Conservation (phyloP, 2,888 invertebrate species). For the Hydropsyche betteni region DNA sequence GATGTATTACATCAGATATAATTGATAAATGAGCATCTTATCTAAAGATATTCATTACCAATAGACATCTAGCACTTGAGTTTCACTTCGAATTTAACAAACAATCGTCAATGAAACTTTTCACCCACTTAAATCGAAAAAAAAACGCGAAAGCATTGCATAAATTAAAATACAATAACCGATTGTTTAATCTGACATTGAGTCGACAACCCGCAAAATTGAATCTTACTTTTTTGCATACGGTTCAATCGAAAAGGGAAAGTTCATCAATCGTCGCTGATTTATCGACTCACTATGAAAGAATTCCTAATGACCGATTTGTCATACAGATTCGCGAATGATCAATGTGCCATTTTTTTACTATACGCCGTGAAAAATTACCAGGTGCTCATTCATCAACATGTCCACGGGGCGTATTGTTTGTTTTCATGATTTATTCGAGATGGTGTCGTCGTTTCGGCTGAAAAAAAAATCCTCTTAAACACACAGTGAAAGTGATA, state of each 20-base stretch:
- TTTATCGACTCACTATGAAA: background rate
- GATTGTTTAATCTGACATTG: constrained; percentile 11
- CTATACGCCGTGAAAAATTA: background rate
- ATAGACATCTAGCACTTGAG: background rate
- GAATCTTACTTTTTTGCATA: background rate
- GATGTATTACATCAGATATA: constrained; percentile 49
- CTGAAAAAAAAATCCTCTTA: constrained; percentile 7
- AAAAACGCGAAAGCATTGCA: background rate
- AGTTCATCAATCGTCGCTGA: constrained; percentile 12
- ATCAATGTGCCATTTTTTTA: constrained; percentile 19
- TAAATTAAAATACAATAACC: constrained; percentile 9
- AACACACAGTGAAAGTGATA: constrained; percentile 17
- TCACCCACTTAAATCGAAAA: background rate
- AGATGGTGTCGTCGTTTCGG: too few relatives aligned
- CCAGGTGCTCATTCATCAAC: constrained; percentile 2
- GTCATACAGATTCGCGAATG: constrained; percentile 15
- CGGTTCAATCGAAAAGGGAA: constrained; percentile 19
- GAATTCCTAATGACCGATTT: background rate
- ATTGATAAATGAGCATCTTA: constrained; percentile 43
- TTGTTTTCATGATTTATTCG: constrained; percentile 20
- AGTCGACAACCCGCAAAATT: background rate
- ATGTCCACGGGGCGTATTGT: constrained; percentile 17
- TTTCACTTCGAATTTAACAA: constrained; percentile 23
- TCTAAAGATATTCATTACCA: constrained; percentile 37
- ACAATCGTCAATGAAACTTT: too few relatives aligned